Base-by-base conservation (phyloP, 2,797 vertebrate species). In the Phataginus tricuspis region DNA sequence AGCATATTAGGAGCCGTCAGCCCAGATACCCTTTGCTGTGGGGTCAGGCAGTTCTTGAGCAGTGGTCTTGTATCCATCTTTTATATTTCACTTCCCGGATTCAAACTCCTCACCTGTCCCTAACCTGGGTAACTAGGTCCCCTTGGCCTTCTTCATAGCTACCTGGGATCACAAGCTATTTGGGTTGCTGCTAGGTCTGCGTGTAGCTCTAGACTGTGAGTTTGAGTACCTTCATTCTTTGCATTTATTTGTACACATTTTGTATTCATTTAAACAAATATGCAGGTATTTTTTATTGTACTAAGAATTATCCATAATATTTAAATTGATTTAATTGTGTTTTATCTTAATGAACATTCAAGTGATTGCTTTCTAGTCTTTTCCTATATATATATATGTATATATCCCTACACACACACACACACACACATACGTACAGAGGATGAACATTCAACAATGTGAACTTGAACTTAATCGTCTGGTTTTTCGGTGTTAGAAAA, bases 321-420 rank as follows among this genome's bases (percentile, higher is more conserved):
- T 96, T 78, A 68, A 90, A 55, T 86, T 66, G 15, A 83, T 69
- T 96, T 72, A 13, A 55, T 87, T 95, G 27, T 75, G 59, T 86
- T 94, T 94, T 12, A 77, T 80, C 86, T 49, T 71, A 45, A 45
- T 31, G 55, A 89, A 42, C 8, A 80, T 49, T 90, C 45, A 75
- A 64, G 87, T 84, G 10, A 75, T 77, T 68, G 25, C 64, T 80
- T 95, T 83, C 25, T 77, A 8, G 5, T 51, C 3, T 80, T 91
- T 90, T 71, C 21, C n/a, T 87, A 31, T 51, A 31, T 16, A 34
- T 69, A 37, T 39, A 39, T 39, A 39, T 39, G 7, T 39, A 39
- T 39, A 39, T 39, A 39, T 39, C 5, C 39, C 5, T 39, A 39
- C 39, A 39, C 39, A 39, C 6, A 39, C 39, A 39, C 39, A 39